These are phyloP conservation scores for Orientallactaga sibirica DNA, from an alignment of 2,797 vertebrate species.

Conservation along the genomic window DNA sequence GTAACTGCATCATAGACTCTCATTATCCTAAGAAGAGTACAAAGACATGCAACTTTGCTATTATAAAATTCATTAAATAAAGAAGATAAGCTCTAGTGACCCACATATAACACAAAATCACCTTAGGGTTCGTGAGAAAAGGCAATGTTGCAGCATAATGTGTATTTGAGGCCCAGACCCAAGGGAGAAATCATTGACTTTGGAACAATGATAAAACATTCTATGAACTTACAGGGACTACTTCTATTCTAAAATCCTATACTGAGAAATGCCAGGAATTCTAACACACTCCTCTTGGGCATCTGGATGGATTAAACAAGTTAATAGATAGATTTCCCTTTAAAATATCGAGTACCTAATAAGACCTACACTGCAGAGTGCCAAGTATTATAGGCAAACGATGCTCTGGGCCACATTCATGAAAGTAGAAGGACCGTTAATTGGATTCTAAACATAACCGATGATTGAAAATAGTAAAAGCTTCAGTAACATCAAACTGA, in stretches of 20 bases:
- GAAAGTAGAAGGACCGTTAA: background rate
- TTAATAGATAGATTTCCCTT: background rate
- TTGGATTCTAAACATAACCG: background rate
- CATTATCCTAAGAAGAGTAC: background rate
- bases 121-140: background rate
- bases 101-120: background rate
- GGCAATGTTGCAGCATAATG: background rate
- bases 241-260: background rate
- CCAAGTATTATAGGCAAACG: background rate
- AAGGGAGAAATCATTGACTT: rapidly evolving
- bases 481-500: slow-evolving; percentile 39
- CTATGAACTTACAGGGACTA: background rate
- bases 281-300: background rate
- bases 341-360: background rate
- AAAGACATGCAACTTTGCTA: background rate
- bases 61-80: slow-evolving; percentile 3
- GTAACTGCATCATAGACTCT: background rate
- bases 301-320: background rate
- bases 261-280: background rate
- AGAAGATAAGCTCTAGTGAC: background rate
- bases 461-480: slow-evolving; percentile 25
- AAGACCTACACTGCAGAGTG: background rate
- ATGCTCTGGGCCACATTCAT: background rate
- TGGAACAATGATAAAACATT: background rate
- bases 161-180: background rate